These are phyloP conservation scores for Buceros bicornis DNA, from an alignment of 2,797 vertebrate species.

Conservation along the genomic window DNA sequence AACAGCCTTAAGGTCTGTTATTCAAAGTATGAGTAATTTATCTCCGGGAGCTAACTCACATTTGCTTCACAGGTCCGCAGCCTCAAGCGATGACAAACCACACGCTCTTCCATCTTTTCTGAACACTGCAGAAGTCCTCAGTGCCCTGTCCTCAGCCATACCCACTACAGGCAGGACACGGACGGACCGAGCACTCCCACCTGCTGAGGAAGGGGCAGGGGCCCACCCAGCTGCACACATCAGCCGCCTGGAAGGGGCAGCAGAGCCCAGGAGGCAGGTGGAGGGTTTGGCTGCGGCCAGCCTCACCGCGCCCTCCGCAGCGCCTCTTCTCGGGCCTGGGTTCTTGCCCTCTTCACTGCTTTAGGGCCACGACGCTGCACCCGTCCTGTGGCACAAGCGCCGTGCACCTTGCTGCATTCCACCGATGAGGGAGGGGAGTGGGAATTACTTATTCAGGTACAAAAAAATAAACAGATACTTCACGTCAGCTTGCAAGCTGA, in stretches of 20 bases:
- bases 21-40: not conserved
- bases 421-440: accelerated
- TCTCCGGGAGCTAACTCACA: not conserved
- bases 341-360: not conserved
- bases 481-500: constrained; percentile 5
- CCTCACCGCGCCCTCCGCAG: not conserved
- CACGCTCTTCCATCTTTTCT: not conserved
- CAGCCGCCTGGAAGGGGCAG: not conserved
- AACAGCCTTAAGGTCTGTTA: not conserved
- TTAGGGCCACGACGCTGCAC: not conserved
- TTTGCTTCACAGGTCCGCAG: not conserved
- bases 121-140: not conserved
- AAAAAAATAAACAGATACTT: not conserved
- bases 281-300: not conserved
- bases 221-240: not conserved
- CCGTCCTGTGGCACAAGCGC: not conserved
- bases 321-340: not conserved
- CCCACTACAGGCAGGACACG: not conserved
- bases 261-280: not conserved
- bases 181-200: not conserved
- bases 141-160: not conserved
- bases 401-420: not conserved
- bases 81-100: not conserved
- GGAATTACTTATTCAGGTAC: not conserved
- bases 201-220: not conserved